Percentiles rank a stretch among this genome's conserved stretches.
These are phyloP conservation scores for Drosophila bocqueti DNA, from an alignment of 1,140 invertebrate genomes.

Conservation along the genomic window DNA sequence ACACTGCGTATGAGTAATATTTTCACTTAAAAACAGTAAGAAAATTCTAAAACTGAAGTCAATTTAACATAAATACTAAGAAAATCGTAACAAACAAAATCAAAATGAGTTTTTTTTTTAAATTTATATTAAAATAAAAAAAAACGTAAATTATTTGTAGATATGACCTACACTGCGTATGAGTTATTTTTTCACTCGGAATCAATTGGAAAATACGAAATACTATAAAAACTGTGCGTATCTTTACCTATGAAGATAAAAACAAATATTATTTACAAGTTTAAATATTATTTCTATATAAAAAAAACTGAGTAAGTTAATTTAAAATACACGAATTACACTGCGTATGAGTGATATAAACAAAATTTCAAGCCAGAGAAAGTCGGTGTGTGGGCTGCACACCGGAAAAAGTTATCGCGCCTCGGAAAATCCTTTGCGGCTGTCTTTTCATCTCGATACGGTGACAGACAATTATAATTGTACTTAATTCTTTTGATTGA, in stretches of 20 bases:
- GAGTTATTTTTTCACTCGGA: background rate
- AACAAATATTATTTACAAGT: background rate
- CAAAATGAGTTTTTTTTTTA: background rate
- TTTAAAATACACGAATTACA: no score
- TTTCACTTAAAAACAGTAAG: background rate
- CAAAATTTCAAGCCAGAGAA: background rate
- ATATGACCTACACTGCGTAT: background rate
- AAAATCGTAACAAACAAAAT: background rate
- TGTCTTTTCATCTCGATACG: conserved; percentile 52
- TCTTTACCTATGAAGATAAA: no score
- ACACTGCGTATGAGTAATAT: conserved; percentile 2
- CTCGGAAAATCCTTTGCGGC: conserved; percentile 45
- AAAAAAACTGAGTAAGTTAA: background rate
- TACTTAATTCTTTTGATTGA: conserved; percentile 62
- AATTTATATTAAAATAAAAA: no score
- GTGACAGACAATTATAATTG: conserved; percentile 66
- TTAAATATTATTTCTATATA: no score
- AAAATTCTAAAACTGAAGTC: background rate
- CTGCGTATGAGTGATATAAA: background rate
- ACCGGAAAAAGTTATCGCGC: conserved; percentile 12
- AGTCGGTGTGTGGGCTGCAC: background rate
- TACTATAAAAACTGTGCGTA: background rate
- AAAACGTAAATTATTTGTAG: background rate
- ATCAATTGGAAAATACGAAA: no score
- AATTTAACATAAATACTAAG: background rate